Percentiles rank a stretch among this genome's conserved stretches.
These are phyloP conservation scores for Hedychridium roseum DNA, from an alignment of 2,888 invertebrate species.

Conservation along the genomic window DNA sequence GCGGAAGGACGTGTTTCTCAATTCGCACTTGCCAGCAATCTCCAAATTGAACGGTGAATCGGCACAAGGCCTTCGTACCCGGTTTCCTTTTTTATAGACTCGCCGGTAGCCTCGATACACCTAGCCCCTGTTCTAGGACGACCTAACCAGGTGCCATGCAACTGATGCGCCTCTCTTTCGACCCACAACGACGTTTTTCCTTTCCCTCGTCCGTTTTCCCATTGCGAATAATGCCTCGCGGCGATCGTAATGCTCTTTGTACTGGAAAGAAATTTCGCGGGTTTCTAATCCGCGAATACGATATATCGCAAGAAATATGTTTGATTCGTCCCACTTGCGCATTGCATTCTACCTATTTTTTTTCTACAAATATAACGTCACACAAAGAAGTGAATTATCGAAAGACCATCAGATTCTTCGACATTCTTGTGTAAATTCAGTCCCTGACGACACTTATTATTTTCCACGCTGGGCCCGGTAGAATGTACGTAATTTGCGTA, in stretches of 20 bases:
- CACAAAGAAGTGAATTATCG: too few relatives aligned
- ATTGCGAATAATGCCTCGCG: not conserved
- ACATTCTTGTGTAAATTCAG: too few relatives aligned
- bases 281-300: not conserved
- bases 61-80: constrained; percentile 17
- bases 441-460: too few relatives aligned
- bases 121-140: constrained; percentile 34
- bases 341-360: too few relatives aligned
- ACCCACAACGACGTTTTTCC: not conserved
- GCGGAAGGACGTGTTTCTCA: not conserved
- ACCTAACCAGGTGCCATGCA: constrained; percentile 33
- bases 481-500: too few relatives aligned
- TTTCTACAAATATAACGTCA: too few relatives aligned
- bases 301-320: too few relatives aligned
- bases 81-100: constrained; percentile 17
- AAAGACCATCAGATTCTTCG: too few relatives aligned
- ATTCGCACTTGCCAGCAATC: not conserved
- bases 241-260: not conserved
- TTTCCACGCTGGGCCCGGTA: too few relatives aligned
- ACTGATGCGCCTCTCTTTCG: constrained; percentile 25
- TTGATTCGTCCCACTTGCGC: too few relatives aligned
- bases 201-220: not conserved
- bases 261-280: not conserved
- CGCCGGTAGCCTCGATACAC: too few relatives aligned
- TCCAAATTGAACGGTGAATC: constrained; percentile 9